phyloP scores from a whole-genome alignment of 2,888 invertebrate genomes.

The Vanessa cardui region DNA sequence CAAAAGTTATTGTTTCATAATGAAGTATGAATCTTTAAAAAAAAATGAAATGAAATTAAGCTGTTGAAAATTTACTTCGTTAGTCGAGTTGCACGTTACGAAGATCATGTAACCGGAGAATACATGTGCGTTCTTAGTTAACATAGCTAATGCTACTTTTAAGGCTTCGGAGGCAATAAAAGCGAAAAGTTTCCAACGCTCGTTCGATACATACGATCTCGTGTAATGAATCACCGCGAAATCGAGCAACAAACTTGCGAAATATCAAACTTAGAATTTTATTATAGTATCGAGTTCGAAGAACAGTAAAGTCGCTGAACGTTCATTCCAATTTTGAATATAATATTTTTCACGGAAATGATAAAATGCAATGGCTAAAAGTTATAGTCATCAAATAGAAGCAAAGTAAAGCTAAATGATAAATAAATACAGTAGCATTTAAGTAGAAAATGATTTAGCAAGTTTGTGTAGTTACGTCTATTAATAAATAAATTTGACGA shows the following conservation, averaged over 20 bases:
- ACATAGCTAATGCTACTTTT: conserved; percentile 54
- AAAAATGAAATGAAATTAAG: background rate
- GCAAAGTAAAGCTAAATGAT: no score
- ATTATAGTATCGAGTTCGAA: conserved; percentile 50
- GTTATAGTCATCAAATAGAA: no score
- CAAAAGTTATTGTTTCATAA: background rate
- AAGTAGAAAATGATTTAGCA: no score
- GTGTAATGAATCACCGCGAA: conserved; percentile 59
- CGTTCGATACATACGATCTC: conserved; percentile 58
- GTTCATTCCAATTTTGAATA: background rate
- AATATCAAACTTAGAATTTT: conserved; percentile 47
- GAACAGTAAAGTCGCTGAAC: conserved; percentile 39
- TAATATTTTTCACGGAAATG: background rate
- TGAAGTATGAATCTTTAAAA: background rate
- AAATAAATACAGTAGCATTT: no score
- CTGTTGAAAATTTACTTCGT: conserved; percentile 5
- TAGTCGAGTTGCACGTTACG: background rate
- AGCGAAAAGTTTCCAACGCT: conserved; percentile 51
- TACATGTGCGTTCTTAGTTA: conserved; percentile 34
- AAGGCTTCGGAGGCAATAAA: conserved; percentile 65
- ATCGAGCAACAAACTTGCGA: conserved; percentile 58
- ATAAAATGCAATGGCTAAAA: no score
- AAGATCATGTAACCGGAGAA: conserved; percentile 25
- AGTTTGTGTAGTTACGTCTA: no score
- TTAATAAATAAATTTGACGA: no score